These are phyloP conservation scores for Scelioninae gen. 1 DNA, from an alignment of 2,888 invertebrate species.

Conservation along the genomic window DNA sequence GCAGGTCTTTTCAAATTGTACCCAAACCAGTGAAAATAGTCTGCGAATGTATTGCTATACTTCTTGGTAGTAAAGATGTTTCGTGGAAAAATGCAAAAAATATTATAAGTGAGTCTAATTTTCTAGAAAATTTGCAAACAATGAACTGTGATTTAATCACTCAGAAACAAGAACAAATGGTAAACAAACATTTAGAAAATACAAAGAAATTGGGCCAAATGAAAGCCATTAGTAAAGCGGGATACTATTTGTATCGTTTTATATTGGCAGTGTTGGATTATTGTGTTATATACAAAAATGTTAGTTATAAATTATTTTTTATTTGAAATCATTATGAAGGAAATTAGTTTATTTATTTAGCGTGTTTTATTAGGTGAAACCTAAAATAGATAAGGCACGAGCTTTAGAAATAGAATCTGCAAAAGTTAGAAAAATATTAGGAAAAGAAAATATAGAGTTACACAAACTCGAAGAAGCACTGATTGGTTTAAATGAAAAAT, in stretches of 20 bases:
- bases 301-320: constrained; percentile 76
- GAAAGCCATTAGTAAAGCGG: constrained; percentile 93
- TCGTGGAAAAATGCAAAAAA: constrained; percentile 96
- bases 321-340: no score
- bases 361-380: constrained; percentile 86
- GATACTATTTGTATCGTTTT: constrained; percentile 93
- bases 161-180: constrained; percentile 88
- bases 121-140: constrained; percentile 91
- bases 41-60: constrained; percentile 94
- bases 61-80: constrained; percentile 92
- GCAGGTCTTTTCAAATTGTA: constrained; percentile 94
- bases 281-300: constrained; percentile 93
- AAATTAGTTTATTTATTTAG: constrained; percentile 4
- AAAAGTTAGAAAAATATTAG: constrained; percentile 85
- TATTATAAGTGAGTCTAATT: constrained; percentile 96
- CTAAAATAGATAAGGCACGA: constrained; percentile 93
- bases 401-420: constrained; percentile 91
- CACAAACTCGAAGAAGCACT: constrained; percentile 88
- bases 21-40: constrained; percentile 95
- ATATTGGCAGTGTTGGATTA: constrained; percentile 95
- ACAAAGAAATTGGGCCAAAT: constrained; percentile 92
- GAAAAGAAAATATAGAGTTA: constrained; percentile 88
- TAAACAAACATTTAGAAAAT: constrained; percentile 90
- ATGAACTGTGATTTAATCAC: constrained; percentile 93
- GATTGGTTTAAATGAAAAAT: constrained; percentile 89